Conservation (phyloP, 2,888 invertebrate species). For the Leucophenga maculata region DNA sequence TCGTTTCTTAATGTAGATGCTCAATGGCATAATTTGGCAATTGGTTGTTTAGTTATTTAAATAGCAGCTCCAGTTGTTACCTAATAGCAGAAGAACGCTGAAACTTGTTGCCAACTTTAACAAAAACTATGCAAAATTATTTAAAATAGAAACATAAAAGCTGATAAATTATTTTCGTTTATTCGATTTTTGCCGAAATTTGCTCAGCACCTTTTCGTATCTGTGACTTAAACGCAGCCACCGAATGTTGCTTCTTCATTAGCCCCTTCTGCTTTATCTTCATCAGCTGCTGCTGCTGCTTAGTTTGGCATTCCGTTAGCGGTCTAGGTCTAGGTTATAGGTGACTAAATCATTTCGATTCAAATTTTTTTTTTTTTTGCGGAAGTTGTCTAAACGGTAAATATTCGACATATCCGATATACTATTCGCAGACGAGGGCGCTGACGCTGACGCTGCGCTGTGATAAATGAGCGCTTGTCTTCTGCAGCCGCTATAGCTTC, state of each 20-base stretch:
- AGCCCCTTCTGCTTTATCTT: too few species aligned
- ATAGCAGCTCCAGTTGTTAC: too few species aligned
- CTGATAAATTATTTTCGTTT: neutral
- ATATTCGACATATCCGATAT: too few species aligned
- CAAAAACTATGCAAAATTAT: too few species aligned
- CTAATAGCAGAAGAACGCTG: neutral
- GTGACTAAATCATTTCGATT: neutral
- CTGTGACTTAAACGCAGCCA: neutral
- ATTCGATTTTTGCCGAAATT: neutral
- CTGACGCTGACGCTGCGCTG: too few species aligned
- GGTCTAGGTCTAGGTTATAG: conserved; percentile 56
- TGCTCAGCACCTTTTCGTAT: neutral
- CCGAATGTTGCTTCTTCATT: conserved; percentile 5
- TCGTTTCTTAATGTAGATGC: neutral
- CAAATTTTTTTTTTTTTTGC: neutral
- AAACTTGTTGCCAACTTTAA: too few species aligned
- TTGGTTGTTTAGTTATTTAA: conserved; percentile 27
- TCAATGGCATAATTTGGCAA: conserved; percentile 16
- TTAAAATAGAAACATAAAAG: neutral
- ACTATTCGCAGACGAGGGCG: too few species aligned
- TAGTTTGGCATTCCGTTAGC: conserved; percentile 38
- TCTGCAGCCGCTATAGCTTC: too few species aligned
- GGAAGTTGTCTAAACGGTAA: conserved; percentile 22
- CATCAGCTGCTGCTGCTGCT: too few species aligned
- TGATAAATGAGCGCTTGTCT: too few species aligned